These are phyloP conservation scores for Aphis craccivora DNA, from an alignment of 1,140 invertebrate genomes.

Conservation along the genomic window DNA sequence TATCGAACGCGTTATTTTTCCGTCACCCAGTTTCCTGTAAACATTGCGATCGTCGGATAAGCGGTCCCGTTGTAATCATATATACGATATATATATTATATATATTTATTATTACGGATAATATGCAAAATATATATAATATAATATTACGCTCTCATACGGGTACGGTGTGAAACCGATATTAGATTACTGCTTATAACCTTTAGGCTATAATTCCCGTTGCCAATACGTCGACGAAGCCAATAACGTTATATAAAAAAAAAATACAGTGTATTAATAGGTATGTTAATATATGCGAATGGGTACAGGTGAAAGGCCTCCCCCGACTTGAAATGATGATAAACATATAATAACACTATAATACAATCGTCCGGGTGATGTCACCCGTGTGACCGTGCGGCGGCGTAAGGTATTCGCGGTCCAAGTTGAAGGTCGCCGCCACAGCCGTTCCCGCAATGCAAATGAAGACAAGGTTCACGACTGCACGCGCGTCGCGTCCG, in stretches of 20 bases:
- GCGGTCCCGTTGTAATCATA: neutral
- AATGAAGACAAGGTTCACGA: conserved; percentile 35
- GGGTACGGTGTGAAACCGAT: neutral
- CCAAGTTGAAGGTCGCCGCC: conserved; percentile 43
- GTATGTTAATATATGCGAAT: neutral
- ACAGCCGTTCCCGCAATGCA: neutral
- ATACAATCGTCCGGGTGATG: neutral
- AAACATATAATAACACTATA: neutral
- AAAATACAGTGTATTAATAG: neutral
- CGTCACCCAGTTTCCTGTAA: conserved; percentile 19
- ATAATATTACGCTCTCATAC: neutral
- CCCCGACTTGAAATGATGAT: neutral
- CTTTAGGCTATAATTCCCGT: neutral
- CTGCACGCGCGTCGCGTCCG: neutral
- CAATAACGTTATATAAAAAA: neutral
- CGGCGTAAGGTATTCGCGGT: neutral
- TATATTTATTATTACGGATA: neutral
- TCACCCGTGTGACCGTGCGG: neutral
- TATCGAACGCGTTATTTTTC: neutral
- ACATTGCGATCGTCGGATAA: neutral
- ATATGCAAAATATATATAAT: neutral
- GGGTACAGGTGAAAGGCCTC: conserved; percentile 32
- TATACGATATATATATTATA: neutral
- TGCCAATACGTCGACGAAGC: neutral
- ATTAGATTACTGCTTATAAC: neutral